These are phyloP conservation scores for Cheilosia impressa DNA, from an alignment of 2,888 invertebrate species.

Conservation along the genomic window DNA sequence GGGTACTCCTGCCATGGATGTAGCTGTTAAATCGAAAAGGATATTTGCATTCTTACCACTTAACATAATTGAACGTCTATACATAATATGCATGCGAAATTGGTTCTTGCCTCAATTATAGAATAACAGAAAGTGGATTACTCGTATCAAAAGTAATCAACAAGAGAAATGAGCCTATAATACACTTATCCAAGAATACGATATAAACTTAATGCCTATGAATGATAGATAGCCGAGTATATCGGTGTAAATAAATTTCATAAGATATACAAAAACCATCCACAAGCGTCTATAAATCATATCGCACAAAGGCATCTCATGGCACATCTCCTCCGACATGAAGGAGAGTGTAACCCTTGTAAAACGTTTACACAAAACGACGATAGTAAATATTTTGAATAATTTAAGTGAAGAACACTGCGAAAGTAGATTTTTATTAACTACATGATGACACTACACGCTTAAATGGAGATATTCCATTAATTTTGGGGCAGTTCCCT, in stretches of 20 bases:
- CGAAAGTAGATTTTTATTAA: constrained; percentile 48
- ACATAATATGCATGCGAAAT: background rate
- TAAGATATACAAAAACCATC: too few species aligned
- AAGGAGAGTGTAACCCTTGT: constrained; percentile 18
- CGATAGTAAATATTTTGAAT: constrained; percentile 56
- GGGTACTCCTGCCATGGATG: too few species aligned
- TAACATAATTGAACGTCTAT: too few species aligned
- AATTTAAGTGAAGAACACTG: constrained; percentile 46
- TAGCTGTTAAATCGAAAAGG: too few species aligned
- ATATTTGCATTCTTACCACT: too few species aligned
- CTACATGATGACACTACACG: constrained; percentile 16
- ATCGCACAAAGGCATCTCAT: background rate
- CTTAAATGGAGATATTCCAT: constrained; percentile 30
- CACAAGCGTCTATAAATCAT: too few species aligned
- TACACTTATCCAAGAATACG: constrained; percentile 12
- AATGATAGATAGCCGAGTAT: background rate
- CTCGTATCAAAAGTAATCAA: constrained; percentile 25
- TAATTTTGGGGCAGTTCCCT: constrained; percentile 39
- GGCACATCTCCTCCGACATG: background rate
- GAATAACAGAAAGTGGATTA: background rate
- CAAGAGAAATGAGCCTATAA: constrained; percentile 15
- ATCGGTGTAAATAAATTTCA: too few species aligned
- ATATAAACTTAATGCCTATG: constrained; percentile 6
- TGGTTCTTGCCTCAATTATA: background rate
- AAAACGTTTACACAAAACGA: constrained; percentile 31